Base-by-base conservation (phyloP, 1,140 invertebrate genomes). In the Drosophila carrolli region DNA sequence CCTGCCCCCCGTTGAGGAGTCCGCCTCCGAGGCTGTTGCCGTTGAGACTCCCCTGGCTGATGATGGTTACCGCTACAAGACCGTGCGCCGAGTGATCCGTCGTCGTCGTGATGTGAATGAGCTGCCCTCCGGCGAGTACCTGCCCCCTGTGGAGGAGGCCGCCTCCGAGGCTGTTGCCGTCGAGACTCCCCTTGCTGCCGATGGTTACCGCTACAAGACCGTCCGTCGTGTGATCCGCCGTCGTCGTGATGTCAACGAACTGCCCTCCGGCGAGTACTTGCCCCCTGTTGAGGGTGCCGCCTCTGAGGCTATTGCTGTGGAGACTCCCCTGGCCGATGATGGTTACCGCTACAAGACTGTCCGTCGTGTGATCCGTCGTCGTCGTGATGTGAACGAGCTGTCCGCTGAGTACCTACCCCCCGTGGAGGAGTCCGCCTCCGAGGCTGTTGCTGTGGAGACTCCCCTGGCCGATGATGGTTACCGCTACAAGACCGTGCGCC, bases 141-240 rank as follows among this genome's bases (percentile, higher is more conserved):
- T 86, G 58, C 83, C 83, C 38, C 80, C 81, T 0, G 61, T 37
- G 13, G 77, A 57, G 44, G 78, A 62, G 13, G 11, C 46, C 46
- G 74, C 47, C 38, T 41, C 50, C 43, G 63, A 78, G 51, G 62
- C 32, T 0, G 43, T 75, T 32, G 75, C 65, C 4, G n/a, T 72
- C 1, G 73, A 57, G 23, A 41, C 47, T 47, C 58, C 70, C 9
- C 62, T 84, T 11, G 81, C 84, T 13, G 77, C 75, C 77, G 88
- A 91, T 81, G 88, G 88, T 5, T 91, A 91, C 66, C 81, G 79
- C 54, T 91, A 91, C 76, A 91, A 86, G 75, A 84, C 78, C 23
- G 80, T 90, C 14, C 81, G 80, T 5, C 75, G 73, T 51, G 65
- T 81, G 59, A 70, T 75, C 57, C 83, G 83, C 46, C 71, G 54